Conservation (phyloP, 2,113 vertebrate species). For the Tragelaphus scriptus region DNA sequence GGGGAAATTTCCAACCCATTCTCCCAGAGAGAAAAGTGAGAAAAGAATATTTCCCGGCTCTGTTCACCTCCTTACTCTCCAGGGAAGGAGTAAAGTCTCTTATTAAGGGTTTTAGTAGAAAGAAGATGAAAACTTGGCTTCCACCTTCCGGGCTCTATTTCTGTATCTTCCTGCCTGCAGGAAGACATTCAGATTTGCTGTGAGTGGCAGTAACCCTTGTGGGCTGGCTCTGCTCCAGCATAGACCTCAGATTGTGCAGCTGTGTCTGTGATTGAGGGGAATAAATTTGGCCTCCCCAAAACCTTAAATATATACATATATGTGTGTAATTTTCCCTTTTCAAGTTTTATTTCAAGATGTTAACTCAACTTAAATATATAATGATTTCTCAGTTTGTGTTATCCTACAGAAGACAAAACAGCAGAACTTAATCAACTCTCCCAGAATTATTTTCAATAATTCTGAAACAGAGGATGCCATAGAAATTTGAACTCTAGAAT, state of each 20-base stretch:
- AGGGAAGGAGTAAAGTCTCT: not conserved
- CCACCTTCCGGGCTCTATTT: not conserved
- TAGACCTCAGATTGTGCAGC: not conserved
- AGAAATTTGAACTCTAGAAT: not conserved
- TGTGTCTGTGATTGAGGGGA: not conserved
- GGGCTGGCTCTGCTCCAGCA: not conserved
- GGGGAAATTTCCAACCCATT: not conserved
- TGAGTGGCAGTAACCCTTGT: not conserved
- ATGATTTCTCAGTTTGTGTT: not conserved
- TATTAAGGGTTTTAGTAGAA: not conserved
- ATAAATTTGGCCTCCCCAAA: not conserved
- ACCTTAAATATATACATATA: not conserved
- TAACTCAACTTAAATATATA: not conserved
- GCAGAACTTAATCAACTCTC: slow-evolving; percentile 8
- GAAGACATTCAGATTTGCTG: not conserved
- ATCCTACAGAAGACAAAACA: not conserved
- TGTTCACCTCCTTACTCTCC: not conserved
- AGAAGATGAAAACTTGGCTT: not conserved
- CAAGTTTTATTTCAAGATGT: slow-evolving; percentile 27
- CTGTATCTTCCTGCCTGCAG: not conserved
- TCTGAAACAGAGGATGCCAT: slow-evolving; percentile 17
- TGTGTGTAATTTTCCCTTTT: not conserved
- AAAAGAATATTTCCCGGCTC: not conserved
- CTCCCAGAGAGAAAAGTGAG: not conserved
- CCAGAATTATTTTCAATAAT: slow-evolving; percentile 16